A percentile compares a stretch with the other conserved stretches of the same genome.
phyloP scores from a whole-genome alignment of 2,113 vertebrate species.

The Aythya baeri region DNA sequence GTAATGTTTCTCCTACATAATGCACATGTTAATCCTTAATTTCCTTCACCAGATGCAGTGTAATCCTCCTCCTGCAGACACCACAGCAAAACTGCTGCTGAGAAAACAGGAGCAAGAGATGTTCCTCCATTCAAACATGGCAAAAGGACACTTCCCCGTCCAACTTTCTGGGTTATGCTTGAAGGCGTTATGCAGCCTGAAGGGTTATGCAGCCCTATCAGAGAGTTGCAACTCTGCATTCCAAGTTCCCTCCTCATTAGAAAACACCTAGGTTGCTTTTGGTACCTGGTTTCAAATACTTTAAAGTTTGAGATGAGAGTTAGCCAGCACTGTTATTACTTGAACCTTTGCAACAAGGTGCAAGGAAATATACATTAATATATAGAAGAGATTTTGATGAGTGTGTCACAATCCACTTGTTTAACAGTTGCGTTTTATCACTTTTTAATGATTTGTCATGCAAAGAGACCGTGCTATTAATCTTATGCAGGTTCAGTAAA shows the following conservation, averaged over 20 bases:
- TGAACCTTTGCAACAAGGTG: not conserved
- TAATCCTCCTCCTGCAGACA: constrained; percentile 63
- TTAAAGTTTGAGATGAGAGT: not conserved
- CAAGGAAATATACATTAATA: not conserved
- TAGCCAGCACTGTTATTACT: not conserved
- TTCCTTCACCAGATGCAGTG: constrained; percentile 58
- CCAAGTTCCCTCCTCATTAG: not conserved
- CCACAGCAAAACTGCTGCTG: constrained; percentile 1
- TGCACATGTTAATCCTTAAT: constrained; percentile 57
- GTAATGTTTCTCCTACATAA: constrained; percentile 50
- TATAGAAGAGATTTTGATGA: not conserved
- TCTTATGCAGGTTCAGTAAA: constrained; percentile 15
- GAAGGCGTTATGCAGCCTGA: not conserved
- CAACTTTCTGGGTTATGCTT: not conserved
- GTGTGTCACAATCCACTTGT: not conserved
- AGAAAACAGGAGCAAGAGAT: not conserved
- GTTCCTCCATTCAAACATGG: not conserved
- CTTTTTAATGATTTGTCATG: constrained; percentile 27
- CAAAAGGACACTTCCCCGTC: not conserved
- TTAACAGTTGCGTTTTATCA: constrained; percentile 41
- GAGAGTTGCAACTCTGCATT: not conserved
- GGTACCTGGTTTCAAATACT: not conserved
- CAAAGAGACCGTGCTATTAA: constrained; percentile 15
- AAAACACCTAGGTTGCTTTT: not conserved
- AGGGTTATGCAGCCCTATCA: not conserved